Evolutionary conservation across 2,888 invertebrate species (phyloP).

Genomic region (Timandra comae): DNA sequence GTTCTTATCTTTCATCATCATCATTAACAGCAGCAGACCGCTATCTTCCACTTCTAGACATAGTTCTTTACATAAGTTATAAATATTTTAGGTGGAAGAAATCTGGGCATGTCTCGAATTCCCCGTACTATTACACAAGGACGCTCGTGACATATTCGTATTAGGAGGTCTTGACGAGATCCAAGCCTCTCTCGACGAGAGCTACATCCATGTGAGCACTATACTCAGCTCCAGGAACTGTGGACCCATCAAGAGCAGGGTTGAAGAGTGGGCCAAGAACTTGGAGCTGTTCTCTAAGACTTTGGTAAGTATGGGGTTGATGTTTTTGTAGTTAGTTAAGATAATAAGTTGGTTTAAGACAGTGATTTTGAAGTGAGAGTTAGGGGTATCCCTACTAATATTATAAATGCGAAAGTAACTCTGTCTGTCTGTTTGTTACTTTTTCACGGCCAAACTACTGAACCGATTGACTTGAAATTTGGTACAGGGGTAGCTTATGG

Average conservation of each 20-base stretch:
- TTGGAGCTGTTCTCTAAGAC: slow-evolving; percentile 88
- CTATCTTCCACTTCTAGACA: not conserved
- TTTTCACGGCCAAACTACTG: too few species aligned
- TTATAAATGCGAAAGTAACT: too few species aligned
- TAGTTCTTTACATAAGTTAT: too few species aligned
- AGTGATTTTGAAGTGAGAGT: too few species aligned
- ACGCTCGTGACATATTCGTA: slow-evolving; percentile 88
- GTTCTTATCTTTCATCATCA: too few species aligned
- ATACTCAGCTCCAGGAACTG: slow-evolving; percentile 91
- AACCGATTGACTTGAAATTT: too few species aligned
- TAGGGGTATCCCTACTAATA: too few species aligned
- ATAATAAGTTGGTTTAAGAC: too few species aligned
- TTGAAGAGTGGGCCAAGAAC: slow-evolving; percentile 88
- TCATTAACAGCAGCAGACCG: not conserved
- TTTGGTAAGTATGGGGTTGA: slow-evolving; percentile 82
- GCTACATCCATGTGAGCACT: slow-evolving; percentile 90
- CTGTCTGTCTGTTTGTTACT: too few species aligned
- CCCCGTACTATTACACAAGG: slow-evolving; percentile 85
- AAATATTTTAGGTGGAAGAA: slow-evolving; percentile 82
- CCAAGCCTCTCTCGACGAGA: slow-evolving; percentile 88
- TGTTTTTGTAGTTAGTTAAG: too few species aligned
- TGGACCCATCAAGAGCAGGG: slow-evolving; percentile 87
- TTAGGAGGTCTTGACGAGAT: slow-evolving; percentile 91
- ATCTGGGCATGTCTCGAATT: slow-evolving; percentile 89
- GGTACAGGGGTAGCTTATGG: too few species aligned